phyloP scores from a whole-genome alignment of 2,113 vertebrate genomes.

The Falco punctatus region DNA sequence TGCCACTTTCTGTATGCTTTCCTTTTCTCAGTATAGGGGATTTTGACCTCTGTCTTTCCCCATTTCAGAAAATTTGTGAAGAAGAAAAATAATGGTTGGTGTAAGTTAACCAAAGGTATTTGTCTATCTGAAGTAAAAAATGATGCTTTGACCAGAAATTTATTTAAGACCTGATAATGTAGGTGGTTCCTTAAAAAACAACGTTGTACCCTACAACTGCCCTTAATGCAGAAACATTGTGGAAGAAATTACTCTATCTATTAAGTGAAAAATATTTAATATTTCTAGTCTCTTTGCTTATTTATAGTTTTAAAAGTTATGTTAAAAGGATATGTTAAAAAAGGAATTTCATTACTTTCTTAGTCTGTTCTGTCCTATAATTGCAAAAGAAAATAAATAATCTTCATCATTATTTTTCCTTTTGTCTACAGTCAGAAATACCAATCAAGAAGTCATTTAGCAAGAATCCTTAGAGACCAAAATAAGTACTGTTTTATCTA shows the following conservation, averaged over 20 bases:
- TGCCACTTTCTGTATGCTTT: not conserved
- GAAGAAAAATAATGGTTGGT: not conserved
- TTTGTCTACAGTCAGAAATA: not conserved
- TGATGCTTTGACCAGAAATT: not conserved
- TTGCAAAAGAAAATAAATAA: not conserved
- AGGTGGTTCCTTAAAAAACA: not conserved
- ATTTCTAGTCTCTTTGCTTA: not conserved
- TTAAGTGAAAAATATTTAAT: not conserved
- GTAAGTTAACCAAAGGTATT: not conserved
- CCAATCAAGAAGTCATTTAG: not conserved
- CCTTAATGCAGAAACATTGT: not conserved
- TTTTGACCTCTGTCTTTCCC: not conserved
- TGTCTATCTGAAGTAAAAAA: not conserved
- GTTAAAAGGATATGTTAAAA: not conserved
- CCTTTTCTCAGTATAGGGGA: not conserved
- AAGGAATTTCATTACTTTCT: not conserved
- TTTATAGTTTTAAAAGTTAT: not conserved
- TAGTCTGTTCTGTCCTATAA: not conserved
- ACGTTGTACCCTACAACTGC: not conserved
- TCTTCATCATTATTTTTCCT: not conserved
- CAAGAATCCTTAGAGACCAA: not conserved
- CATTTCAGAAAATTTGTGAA: not conserved
- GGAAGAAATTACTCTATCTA: not conserved
- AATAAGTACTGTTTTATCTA: not conserved
- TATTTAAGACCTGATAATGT: not conserved